Conservation (phyloP, 2,797 vertebrate genomes). For the Rhodeus uyekii region DNA sequence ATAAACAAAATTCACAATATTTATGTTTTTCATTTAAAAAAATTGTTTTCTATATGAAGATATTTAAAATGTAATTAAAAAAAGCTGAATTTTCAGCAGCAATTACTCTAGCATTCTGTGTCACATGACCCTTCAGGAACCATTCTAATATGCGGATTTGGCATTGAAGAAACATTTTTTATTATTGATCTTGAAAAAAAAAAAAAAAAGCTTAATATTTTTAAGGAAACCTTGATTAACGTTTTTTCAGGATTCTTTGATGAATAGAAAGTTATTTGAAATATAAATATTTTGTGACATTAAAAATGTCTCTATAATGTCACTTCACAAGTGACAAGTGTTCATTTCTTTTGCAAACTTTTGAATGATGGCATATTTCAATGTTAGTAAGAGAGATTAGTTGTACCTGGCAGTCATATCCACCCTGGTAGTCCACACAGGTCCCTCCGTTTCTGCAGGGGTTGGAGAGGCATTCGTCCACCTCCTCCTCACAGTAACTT, state of each 20-base stretch:
- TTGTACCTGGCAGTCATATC: constrained; percentile 86
- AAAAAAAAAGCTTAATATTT: background rate
- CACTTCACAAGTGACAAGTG: background rate
- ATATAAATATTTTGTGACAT: background rate
- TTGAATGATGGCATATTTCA: background rate
- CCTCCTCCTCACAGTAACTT: constrained; percentile 86
- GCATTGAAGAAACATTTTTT: background rate
- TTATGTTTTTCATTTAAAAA: background rate
- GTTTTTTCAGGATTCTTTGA: background rate
- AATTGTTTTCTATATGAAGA: background rate
- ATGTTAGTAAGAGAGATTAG: too few relatives aligned
- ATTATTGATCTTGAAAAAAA: too few relatives aligned
- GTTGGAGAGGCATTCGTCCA: constrained; percentile 87
- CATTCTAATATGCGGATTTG: background rate
- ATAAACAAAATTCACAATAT: background rate
- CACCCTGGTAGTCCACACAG: constrained; percentile 85
- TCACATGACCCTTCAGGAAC: background rate
- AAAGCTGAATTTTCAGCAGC: background rate
- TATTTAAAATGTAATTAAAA: background rate
- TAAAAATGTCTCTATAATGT: background rate
- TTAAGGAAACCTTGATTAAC: background rate
- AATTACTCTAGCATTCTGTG: background rate
- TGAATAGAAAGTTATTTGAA: background rate
- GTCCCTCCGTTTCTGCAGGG: constrained; percentile 90
- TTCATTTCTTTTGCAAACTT: background rate